A percentile compares a stretch with the other conserved stretches of the same genome.
These are phyloP conservation scores for Chydorus sphaericus DNA, from an alignment of 2,888 invertebrate species.

Conservation along the genomic window DNA sequence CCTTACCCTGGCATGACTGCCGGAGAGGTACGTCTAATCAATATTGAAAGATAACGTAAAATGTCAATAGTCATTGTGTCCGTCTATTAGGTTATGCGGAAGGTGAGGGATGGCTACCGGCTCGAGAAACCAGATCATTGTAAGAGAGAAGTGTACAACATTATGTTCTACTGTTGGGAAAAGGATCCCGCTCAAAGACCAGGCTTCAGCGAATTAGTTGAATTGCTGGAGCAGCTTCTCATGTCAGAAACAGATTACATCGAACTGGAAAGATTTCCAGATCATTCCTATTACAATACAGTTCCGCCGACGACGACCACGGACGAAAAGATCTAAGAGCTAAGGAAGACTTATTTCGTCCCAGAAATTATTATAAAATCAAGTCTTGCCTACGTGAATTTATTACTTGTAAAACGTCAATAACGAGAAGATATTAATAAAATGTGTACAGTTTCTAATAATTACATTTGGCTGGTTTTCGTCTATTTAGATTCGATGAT, in stretches of 20 bases:
- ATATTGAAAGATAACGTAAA: not conserved
- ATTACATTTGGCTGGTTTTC: no score
- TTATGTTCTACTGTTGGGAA: constrained; percentile 94
- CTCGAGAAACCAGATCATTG: constrained; percentile 88
- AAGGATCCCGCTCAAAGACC: constrained; percentile 69
- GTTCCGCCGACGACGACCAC: constrained; percentile 13
- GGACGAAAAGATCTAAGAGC: constrained; percentile 12
- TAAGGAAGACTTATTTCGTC: no score
- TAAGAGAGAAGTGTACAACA: constrained; percentile 76
- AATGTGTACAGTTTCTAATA: no score
- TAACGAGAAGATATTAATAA: no score
- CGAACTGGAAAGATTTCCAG: constrained; percentile 78
- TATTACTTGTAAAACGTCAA: no score
- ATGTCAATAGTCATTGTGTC: not conserved
- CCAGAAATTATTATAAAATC: no score
- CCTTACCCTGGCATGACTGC: constrained; percentile 89
- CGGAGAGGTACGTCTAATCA: constrained; percentile 42
- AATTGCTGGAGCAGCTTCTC: constrained; percentile 63
- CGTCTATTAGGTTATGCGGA: constrained; percentile 44
- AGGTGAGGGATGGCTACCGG: constrained; percentile 74
- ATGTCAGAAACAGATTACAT: constrained; percentile 87
- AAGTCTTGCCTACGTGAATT: no score
- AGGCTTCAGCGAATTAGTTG: constrained; percentile 64
- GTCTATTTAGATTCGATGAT: no score
- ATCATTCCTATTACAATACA: constrained; percentile 58